These are phyloP conservation scores for Tolypeutes matacus DNA, from an alignment of 2,797 vertebrate genomes.

Conservation along the genomic window DNA sequence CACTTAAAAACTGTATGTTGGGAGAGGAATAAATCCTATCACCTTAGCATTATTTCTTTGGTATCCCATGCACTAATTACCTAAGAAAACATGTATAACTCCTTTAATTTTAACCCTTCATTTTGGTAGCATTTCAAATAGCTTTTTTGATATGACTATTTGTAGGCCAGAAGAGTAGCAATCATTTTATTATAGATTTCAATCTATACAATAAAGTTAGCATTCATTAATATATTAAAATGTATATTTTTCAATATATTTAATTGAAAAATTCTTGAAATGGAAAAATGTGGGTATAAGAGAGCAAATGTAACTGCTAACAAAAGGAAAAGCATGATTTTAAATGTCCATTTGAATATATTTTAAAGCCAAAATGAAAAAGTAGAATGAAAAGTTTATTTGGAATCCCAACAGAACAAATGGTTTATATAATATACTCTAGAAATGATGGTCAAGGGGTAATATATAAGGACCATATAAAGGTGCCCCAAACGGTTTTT, in stretches of 20 bases:
- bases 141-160: background rate
- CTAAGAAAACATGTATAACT: background rate
- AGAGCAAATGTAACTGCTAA: background rate
- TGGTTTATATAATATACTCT: background rate
- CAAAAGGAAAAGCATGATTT: background rate
- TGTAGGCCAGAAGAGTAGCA: background rate
- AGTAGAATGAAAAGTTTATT: slow-evolving; percentile 51
- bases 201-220: background rate
- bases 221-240: background rate
- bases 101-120: background rate
- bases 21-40: background rate
- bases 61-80: background rate
- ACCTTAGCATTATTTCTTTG: background rate
- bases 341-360: background rate
- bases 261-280: background rate
- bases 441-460: background rate
- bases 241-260: too few relatives aligned
- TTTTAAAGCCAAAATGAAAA: slow-evolving; percentile 57
- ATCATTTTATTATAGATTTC: slow-evolving; percentile 39
- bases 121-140: background rate
- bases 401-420: slow-evolving; percentile 59
- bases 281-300: slow-evolving; percentile 12
- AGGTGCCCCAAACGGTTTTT: background rate
- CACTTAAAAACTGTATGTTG: slow-evolving; percentile 58
- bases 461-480: background rate